Base-by-base conservation (phyloP, 1,140 invertebrate genomes). In the Micrasema minimum region DNA sequence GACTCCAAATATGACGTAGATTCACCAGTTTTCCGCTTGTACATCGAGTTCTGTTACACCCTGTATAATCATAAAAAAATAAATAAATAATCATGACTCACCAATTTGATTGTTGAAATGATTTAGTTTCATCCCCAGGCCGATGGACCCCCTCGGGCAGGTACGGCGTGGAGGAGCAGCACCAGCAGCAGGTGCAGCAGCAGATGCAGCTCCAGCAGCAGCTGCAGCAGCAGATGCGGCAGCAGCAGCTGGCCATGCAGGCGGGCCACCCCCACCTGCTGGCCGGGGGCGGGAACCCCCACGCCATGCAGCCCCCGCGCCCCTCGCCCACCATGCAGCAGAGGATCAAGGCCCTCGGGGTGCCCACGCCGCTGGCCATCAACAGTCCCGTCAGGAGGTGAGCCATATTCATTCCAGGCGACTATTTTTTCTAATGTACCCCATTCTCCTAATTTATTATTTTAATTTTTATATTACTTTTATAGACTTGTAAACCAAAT, bases 281-380 rank as follows among this genome's bases (percentile, higher is more conserved):
- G 81, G 81, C 70, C 10, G 38, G 26, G 26, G 26, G 26, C 26
- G 26, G 26, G 3, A 7, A 7, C 26, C 26, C 2, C 16, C 50
- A 51, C 50, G 7, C 20, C 2, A 51, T 51, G 50, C 82, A 81
- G 18, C 77, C 80, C 1, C 86, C 87, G 61, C 81, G 89, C 76
- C 90, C 91, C 2, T 92, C 91, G 77, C 93, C 93, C 35, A 95
- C 93, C 26, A 93, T 95, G 89, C 93, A 95, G 80, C 93, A 95
- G 80, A 87, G 93, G 77, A 94, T 95, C 76, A 94, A 95, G 83
- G 92, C 92, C 66, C 88, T 95, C 38, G 94, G 94, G 46, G 93
- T 95, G 72, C 92, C 94, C 11, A 96, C 94, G 72, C 93, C 94
- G 16, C 86, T 96, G 26, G 91, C 93, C 16, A 89, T 94, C 86